These are phyloP conservation scores for Tauraco hartlaubi DNA, from an alignment of 2,797 vertebrate species.

Conservation along the genomic window DNA sequence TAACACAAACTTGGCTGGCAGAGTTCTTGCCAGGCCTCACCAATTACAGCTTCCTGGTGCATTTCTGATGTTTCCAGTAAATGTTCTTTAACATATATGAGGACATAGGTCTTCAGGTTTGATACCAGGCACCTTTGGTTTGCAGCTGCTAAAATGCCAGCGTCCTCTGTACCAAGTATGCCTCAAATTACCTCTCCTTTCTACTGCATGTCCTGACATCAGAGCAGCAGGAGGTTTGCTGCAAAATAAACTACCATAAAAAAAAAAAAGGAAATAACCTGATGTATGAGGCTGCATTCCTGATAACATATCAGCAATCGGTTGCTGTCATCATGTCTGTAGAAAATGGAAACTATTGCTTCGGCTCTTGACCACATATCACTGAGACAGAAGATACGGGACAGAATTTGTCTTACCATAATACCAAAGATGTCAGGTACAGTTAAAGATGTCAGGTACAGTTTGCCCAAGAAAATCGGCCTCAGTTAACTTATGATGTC, in stretches of 20 bases:
- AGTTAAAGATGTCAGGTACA: not conserved
- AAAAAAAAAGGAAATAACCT: rapidly evolving
- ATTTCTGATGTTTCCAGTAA: not conserved
- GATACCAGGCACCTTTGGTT: not conserved
- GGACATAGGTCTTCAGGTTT: not conserved
- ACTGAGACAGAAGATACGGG: not conserved
- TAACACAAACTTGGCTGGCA: not conserved
- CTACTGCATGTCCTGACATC: not conserved
- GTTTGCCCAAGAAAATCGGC: not conserved
- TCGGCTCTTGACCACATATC: rapidly evolving
- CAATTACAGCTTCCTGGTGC: not conserved
- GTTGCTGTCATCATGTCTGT: not conserved
- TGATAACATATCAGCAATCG: not conserved
- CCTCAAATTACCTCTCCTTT: not conserved
- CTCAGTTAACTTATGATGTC: not conserved
- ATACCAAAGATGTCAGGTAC: not conserved
- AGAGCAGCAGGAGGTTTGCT: not conserved
- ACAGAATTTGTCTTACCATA: rapidly evolving
- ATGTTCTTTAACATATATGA: not conserved
- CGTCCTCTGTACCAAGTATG: not conserved
- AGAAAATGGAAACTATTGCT: not conserved
- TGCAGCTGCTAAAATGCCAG: not conserved
- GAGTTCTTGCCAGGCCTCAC: not conserved
- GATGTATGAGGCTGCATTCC: not conserved
- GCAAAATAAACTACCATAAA: not conserved